Evolutionary conservation across 2,113 vertebrate species (phyloP), one percentile per base, ranked within the genome.

Genomic region (Rhodinocichla rosea): DNA sequence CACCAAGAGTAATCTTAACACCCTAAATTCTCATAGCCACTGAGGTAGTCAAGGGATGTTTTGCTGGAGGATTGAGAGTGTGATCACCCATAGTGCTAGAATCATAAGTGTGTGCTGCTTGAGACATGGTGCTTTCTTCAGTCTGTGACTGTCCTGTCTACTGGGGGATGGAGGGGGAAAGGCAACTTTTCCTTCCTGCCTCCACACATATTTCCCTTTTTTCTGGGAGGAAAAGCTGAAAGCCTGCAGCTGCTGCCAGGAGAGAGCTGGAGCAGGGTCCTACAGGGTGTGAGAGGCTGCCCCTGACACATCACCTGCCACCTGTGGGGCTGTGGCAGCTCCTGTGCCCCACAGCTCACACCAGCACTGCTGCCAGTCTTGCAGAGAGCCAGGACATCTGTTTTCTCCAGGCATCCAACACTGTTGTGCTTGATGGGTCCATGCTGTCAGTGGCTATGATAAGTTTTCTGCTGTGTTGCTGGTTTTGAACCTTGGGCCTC

Each of bases 101-200:
- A 37, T 26, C 44, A 12, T 23, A 39, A 67, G 19, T 3, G 4
- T 45, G 37, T 42, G 11, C 20, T 55, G 59, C 64, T 87, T n/a
- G 18, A 63, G 60, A 53, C 24, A 1, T 13, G 60, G 4, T 53
- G 52, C 42, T 22, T 94, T 8, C 47, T 53, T 76, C 59, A 49
- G 16, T 64, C 74, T n/a, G 1, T 35, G 42, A 4, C 35, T 39
- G 60, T 59, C n/a, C 27, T 37, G 49, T 37, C 2, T 0, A 5
- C 4, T 5, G 7, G 5, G 5, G 3, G 11, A 4, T 6, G 5
- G 8, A 32, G 13, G 6, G 3, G 3, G 16, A 37, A 75, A 60
- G 28, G 35, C 47, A 62, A 6, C n/a, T 76, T 65, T 40, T 40
- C 45, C 57, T 62, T 59, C 7, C 11, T 53, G 49, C 14, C 6